Base-by-base conservation (phyloP, 2,797 vertebrate genomes). In the Artibeus lituratus region DNA sequence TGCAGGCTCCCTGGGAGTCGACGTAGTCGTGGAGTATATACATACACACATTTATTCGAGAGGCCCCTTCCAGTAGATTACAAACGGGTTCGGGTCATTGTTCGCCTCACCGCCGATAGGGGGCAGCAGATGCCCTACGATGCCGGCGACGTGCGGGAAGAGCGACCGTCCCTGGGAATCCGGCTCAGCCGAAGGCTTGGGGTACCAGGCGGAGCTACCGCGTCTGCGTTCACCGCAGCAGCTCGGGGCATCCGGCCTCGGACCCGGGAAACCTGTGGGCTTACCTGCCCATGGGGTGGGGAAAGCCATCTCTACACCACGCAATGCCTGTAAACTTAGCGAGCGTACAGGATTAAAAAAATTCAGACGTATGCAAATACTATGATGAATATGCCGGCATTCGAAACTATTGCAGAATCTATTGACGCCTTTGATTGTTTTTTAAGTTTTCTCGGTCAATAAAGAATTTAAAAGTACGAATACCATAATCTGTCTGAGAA, bases 41-140 rank as follows among this genome's bases (percentile, higher is more conserved):
- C 24, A 42, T 4, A 14, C 21, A 12, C 24, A 22, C 32, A 92
- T 87, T 78, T 26, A 21, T 76, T 81, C 47, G 3, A 47, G 90
- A 93, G 92, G 96, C 96, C 88, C 89, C 76, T 84, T 88, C 59
- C 37, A 65, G 80, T 49, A 2, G 92, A 55, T 87, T 78, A 51
- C 69, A 57, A 81, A 29, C 1, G 8, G 88, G 16, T 35, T 86
- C 44, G 35, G 69, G 70, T 57, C 72, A 2, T 69, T 94, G 76
- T 94, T 89, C 57, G 22, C 57, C 32, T 67, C 37, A 14, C 24
- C 35, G 19, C 95, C 95, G 74, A 97, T n/a, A 97, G 97, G 96
- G 96, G 96, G 97, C 97, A 95, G 97, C 86, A 96, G 95, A 69
- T 72, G 82, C 85, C 35, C 97, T 87, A 80, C 72, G 53, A 92